Evolutionary conservation across 2,113 vertebrate genomes (phyloP).

Genomic region (Eretmochelys imbricata): DNA sequence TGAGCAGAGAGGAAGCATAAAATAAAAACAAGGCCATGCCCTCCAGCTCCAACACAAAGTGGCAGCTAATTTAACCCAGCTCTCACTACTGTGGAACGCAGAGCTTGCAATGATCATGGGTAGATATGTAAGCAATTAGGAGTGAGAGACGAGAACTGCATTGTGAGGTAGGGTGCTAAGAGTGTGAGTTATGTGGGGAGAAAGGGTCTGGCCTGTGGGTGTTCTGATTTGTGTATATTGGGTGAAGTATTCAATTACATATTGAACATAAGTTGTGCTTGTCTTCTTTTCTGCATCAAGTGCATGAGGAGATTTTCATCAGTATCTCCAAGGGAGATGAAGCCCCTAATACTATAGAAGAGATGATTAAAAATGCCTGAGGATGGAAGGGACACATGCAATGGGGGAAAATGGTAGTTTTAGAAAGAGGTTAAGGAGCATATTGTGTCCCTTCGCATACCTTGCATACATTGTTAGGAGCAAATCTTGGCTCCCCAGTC

Average conservation of each 20-base stretch:
- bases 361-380: background rate
- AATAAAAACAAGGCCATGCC: background rate
- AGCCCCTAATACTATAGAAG: background rate
- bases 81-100: fast-evolving
- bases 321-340: fast-evolving
- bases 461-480: background rate
- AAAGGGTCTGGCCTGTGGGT: background rate
- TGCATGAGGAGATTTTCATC: background rate
- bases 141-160: background rate
- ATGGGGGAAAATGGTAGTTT: background rate
- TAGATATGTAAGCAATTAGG: background rate
- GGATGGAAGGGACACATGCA: background rate
- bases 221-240: fast-evolving
- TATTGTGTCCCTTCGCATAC: fast-evolving
- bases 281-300: background rate
- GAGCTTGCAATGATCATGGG: background rate
- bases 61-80: background rate
- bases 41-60: background rate
- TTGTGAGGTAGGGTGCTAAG: background rate
- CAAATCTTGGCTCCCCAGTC: background rate
- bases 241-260: background rate
- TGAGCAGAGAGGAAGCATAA: background rate
- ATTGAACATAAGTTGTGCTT: background rate
- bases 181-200: background rate
- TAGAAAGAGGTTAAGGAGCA: background rate